phyloP scores from a whole-genome alignment of 2,888 invertebrate genomes.

The Idaea straminata region DNA sequence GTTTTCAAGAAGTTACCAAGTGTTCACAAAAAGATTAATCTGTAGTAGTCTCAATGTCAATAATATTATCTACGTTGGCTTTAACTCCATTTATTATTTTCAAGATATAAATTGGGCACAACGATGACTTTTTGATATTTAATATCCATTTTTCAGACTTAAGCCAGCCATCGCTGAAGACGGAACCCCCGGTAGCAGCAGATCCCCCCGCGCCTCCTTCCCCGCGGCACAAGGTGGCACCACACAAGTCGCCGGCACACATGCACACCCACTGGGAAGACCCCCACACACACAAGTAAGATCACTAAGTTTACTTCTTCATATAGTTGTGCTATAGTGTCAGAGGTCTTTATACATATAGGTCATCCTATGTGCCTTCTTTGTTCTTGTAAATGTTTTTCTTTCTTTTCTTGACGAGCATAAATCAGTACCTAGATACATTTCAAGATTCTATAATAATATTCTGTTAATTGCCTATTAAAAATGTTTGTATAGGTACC shows the following conservation, averaged over 20 bases:
- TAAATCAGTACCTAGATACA: not conserved
- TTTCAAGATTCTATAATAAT: not conserved
- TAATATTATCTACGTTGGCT: too few species aligned
- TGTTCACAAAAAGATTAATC: too few species aligned
- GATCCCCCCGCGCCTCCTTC: conserved; percentile 30
- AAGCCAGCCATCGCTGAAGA: conserved; percentile 87
- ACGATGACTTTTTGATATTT: not conserved
- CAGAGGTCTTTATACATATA: too few species aligned
- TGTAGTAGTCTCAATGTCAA: too few species aligned
- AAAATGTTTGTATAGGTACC: conserved; percentile 56
- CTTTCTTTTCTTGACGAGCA: not conserved
- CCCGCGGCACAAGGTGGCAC: conserved; percentile 37
- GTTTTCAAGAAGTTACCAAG: too few species aligned
- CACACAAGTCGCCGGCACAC: conserved; percentile 65
- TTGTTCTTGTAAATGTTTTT: conserved; percentile 12
- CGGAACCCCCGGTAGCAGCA: conserved; percentile 66
- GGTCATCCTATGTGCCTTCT: not conserved
- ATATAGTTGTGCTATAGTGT: too few species aligned
- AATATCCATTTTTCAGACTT: conserved; percentile 73
- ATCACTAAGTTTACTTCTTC: conserved; percentile 11
- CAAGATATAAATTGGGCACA: not conserved
- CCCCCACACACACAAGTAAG: conserved; percentile 43
- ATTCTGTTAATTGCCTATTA: too few species aligned
- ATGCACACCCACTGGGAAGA: conserved; percentile 85
- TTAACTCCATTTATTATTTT: too few species aligned